Conservation (phyloP, 2,888 invertebrate genomes). For the Lepas anatifera region DNA sequence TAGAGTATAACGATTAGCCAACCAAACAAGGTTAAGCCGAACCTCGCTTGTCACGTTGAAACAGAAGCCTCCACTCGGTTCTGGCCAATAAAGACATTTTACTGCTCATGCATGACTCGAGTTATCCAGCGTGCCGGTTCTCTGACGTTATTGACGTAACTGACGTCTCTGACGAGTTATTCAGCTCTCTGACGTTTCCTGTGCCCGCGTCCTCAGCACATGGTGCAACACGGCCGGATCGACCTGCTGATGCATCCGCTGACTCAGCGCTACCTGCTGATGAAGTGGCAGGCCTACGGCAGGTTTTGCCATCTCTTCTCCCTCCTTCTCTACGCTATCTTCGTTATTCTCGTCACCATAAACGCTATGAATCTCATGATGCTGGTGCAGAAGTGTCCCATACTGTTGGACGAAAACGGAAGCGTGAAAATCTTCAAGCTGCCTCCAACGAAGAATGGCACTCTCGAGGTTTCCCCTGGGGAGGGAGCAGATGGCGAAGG, state of each 20-base stretch:
- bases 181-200: background rate
- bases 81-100: too few species aligned
- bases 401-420: background rate
- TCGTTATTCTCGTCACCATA: conserved; percentile 57
- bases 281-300: conserved; percentile 86
- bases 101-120: too few species aligned
- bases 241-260: conserved; percentile 71
- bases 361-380: background rate
- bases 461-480: too few species aligned
- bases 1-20: too few species aligned
- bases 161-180: too few species aligned
- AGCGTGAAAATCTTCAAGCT: background rate
- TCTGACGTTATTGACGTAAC: too few species aligned
- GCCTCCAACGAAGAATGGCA: too few species aligned
- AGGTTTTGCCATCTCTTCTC: conserved; percentile 73
- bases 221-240: conserved; percentile 75
- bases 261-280: conserved; percentile 74
- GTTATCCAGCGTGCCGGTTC: too few species aligned
- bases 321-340: conserved; percentile 65
- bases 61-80: too few species aligned
- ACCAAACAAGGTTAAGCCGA: too few species aligned
- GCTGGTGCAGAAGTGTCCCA: background rate
- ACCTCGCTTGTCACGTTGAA: too few species aligned
- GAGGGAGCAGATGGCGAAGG: too few species aligned
- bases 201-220: conserved; percentile 31